Base-by-base conservation (phyloP, 2,797 vertebrate genomes). In the Labeo calbasu region DNA sequence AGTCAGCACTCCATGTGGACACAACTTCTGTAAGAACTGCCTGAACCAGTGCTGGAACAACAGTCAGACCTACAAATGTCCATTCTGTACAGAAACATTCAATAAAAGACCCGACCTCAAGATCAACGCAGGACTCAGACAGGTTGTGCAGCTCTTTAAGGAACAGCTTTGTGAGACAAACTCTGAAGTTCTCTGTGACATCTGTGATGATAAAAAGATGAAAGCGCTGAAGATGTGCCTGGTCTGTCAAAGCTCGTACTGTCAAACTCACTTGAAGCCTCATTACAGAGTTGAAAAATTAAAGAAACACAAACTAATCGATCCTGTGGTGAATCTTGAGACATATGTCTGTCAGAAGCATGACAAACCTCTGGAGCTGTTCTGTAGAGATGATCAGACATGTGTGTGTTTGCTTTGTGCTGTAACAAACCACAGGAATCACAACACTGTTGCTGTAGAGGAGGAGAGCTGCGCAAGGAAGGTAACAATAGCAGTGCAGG, bases 391-490 rank as follows among this genome's bases (percentile, higher is more conserved):
- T 77, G 87, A 88, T 55, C 46, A 71, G 25, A 80, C 21, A 4
- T 84, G 70, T 86, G 75, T 88, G 53, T 88, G 87, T 85, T 59
- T 79, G n/a, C 28, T 76, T 14, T 87, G 86, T 5, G 50, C 28
- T 66, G 48, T 43, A 2, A 61, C 53, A 17, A n/a, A 86, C 0
- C 85, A 87, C 51, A 87, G 17, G 50, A 79, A 9, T 73, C 86
- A 87, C 88, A 61, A 83, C 0, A 59, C 76, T 69, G 87, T 91
- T 57, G 12, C 83, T 40, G 9, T 89, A 63, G 85, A 75, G 19
- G 75, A 87, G 32, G 86, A 86, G 68, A 85, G n/a, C 8, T 3
- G 17, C 48, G 32, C 25, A 21, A 87, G 3, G 32, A 88, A 68
- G 84, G 66, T 79, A 25, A 61, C 11, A 32, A 13, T 25, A 40